phyloP scores from a whole-genome alignment of 2,888 invertebrate species.

The Mesochorus sp. region DNA sequence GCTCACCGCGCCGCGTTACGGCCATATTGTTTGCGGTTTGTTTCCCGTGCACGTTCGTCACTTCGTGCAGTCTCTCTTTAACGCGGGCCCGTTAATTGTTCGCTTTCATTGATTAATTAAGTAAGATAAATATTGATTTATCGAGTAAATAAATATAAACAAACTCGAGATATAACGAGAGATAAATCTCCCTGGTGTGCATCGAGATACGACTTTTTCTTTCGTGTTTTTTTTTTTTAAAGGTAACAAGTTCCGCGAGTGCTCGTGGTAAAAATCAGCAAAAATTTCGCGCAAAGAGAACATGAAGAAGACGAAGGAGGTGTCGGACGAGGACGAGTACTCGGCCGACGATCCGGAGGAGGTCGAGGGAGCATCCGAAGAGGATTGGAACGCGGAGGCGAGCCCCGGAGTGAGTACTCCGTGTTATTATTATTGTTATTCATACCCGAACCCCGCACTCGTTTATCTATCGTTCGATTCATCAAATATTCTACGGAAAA shows the following conservation, averaged over 20 bases:
- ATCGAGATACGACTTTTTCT: no score
- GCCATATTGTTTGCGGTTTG: constrained; percentile 77
- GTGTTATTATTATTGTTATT: no score
- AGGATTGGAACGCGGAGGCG: constrained; percentile 80
- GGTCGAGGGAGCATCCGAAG: constrained; percentile 81
- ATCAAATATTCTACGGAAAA: background rate
- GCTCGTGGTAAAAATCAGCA: constrained; percentile 67
- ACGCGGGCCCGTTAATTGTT: constrained; percentile 31
- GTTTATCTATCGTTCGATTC: no score
- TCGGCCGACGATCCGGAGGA: constrained; percentile 82
- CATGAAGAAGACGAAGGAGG: constrained; percentile 81
- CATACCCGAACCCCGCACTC: no score
- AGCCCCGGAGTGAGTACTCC: constrained; percentile 76
- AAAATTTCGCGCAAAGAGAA: constrained; percentile 79
- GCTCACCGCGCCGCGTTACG: constrained; percentile 67
- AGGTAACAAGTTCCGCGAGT: constrained; percentile 62
- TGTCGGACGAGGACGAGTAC: constrained; percentile 80
- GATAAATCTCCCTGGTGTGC: no score
- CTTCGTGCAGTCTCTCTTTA: constrained; percentile 41
- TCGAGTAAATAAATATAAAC: no score
- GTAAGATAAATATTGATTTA: constrained; percentile 2
- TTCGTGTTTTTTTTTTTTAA: no score
- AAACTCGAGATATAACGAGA: no score
- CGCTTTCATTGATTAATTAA: constrained; percentile 39
- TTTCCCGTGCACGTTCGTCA: constrained; percentile 67